Conservation (phyloP, 2,113 vertebrate species). For the Pseudois nayaur region DNA sequence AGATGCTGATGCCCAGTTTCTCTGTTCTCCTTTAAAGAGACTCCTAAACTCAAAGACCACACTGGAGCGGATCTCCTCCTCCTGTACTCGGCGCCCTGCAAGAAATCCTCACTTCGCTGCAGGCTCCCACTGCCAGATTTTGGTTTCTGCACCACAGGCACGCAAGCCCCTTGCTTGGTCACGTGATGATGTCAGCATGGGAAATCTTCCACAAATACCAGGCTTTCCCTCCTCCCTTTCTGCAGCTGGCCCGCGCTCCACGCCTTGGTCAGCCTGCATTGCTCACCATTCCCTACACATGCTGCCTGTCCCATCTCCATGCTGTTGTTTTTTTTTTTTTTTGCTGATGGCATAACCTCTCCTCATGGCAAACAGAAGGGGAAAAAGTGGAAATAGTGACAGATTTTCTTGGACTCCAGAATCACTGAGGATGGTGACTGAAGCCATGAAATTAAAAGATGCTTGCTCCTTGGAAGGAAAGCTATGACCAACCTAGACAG, state of each 20-base stretch:
- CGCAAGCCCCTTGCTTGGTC: not conserved
- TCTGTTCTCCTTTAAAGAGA: not conserved
- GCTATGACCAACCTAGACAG: not conserved
- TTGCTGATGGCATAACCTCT: not conserved
- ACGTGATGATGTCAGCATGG: not conserved
- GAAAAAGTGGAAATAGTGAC: not conserved
- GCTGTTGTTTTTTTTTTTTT: not conserved
- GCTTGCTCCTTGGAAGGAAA: not conserved
- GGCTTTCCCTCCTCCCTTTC: not conserved
- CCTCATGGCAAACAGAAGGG: not conserved
- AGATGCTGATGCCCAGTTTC: not conserved
- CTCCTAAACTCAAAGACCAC: not conserved
- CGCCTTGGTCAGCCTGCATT: not conserved
- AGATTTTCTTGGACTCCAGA: not conserved
- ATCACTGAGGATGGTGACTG: not conserved
- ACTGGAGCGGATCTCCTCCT: not conserved
- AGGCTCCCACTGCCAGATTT: not conserved
- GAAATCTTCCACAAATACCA: not conserved
- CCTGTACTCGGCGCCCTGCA: not conserved
- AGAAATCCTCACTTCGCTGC: not conserved
- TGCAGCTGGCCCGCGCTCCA: rapidly evolving
- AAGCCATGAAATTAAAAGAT: not conserved
- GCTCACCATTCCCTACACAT: not conserved
- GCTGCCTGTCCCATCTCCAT: not conserved
- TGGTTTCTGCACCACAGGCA: not conserved